phyloP scores from a whole-genome alignment of 1,140 invertebrate species.

The Leucophenga varia region DNA sequence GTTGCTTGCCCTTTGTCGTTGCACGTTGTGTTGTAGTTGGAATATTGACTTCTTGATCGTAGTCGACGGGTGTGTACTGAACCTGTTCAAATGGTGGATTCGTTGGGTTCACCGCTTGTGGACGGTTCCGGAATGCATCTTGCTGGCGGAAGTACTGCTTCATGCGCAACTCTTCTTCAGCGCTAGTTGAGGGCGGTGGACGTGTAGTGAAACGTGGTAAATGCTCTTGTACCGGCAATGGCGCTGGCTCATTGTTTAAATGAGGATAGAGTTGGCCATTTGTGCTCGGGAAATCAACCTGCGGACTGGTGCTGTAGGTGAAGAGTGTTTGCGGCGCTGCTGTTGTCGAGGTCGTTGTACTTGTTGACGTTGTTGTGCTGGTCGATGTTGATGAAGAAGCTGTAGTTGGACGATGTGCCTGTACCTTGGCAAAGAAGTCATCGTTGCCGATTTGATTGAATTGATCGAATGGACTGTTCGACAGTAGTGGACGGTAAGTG shows the following conservation, averaged over 20 bases:
- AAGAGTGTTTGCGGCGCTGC: conserved; percentile 35
- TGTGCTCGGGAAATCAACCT: conserved; percentile 45
- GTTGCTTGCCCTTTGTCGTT: conserved; percentile 28
- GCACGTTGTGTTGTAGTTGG: conserved; percentile 29
- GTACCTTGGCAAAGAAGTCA: conserved; percentile 38
- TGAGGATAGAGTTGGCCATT: conserved; percentile 45
- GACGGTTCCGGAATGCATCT: conserved; percentile 50
- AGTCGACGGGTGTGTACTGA: conserved; percentile 43
- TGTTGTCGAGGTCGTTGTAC: conserved; percentile 35
- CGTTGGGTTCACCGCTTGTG: conserved; percentile 25
- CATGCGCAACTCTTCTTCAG: conserved; percentile 43
- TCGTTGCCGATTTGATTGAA: conserved; percentile 49
- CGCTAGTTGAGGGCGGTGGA: conserved; percentile 23
- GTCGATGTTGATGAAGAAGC: conserved; percentile 12
- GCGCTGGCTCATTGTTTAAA: conserved; percentile 9
- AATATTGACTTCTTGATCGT: conserved; percentile 14
- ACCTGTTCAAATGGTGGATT: conserved; percentile 43
- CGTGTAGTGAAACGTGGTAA: conserved; percentile 37
- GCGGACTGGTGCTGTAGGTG: conserved; percentile 36
- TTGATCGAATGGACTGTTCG: conserved; percentile 43
- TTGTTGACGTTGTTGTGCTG: conserved; percentile 25
- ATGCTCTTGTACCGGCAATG: conserved; percentile 25
- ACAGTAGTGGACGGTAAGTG: conserved; percentile 29
- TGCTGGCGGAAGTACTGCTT: conserved; percentile 54
- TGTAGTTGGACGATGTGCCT: conserved; percentile 23